These are phyloP conservation scores for Drosophila meridionalis DNA, from an alignment of 2,888 invertebrate genomes.

Conservation along the genomic window DNA sequence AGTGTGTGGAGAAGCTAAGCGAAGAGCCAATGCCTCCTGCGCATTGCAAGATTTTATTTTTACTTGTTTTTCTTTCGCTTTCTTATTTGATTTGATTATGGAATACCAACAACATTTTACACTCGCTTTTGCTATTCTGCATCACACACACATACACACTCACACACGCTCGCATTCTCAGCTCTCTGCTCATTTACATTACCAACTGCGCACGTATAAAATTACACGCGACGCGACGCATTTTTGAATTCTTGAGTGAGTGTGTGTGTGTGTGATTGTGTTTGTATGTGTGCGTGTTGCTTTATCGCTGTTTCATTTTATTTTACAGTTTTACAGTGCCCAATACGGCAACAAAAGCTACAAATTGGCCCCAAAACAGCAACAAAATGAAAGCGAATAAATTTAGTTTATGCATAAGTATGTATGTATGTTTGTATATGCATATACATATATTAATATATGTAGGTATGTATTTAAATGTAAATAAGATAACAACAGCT, in stretches of 20 bases:
- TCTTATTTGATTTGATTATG: slow-evolving; percentile 52
- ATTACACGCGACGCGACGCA: slow-evolving; percentile 45
- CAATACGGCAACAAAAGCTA: slow-evolving; percentile 18
- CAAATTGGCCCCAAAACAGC: slow-evolving; percentile 43
- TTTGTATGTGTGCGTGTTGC: slow-evolving; percentile 2
- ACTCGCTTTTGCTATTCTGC: slow-evolving; percentile 32
- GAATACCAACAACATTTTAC: slow-evolving; percentile 38
- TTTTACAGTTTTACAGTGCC: slow-evolving; percentile 36
- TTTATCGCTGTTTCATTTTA: slow-evolving; percentile 29
- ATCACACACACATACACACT: slow-evolving; percentile 7
- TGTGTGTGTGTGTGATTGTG: slow-evolving; percentile 3
- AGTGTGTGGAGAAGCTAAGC: slow-evolving; percentile 10
- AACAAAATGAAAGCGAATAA: slow-evolving; percentile 46
- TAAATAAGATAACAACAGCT: slow-evolving; percentile 53
- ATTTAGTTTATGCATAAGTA: slow-evolving; percentile 28
- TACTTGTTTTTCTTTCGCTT: slow-evolving; percentile 29
- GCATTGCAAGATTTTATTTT: slow-evolving; percentile 24
- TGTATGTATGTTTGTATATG: background rate
- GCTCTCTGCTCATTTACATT: slow-evolving; percentile 63
- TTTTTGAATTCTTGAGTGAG: slow-evolving; percentile 11
- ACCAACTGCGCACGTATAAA: slow-evolving; percentile 68
- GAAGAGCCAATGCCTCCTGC: slow-evolving; percentile 56
- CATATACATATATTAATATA: background rate
- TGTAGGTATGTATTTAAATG: background rate
- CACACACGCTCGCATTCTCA: slow-evolving; percentile 4